These are phyloP conservation scores for Girardinichthys multiradiatus DNA, from an alignment of 2,113 vertebrate genomes.

Conservation along the genomic window DNA sequence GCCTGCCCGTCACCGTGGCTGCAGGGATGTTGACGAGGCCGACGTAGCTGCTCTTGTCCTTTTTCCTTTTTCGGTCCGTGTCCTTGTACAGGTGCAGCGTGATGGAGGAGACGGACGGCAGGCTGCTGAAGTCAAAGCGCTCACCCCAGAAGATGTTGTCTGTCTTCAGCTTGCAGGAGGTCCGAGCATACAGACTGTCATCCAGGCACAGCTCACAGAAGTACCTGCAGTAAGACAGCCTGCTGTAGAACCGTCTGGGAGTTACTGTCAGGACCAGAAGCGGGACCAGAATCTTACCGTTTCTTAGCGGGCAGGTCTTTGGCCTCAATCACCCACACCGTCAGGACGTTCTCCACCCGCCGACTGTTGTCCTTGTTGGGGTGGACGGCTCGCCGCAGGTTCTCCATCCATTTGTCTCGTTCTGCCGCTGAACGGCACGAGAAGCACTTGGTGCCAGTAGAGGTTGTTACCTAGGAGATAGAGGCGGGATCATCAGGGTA, in stretches of 20 bases:
- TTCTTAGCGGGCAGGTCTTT: conserved; percentile 98
- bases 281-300: conserved; percentile 69
- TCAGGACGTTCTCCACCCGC: conserved; percentile 92
- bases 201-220: conserved; percentile 97
- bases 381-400: conserved; percentile 93
- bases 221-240: conserved; percentile 68
- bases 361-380: conserved; percentile 99
- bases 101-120: conserved; percentile 86
- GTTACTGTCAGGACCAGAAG: no score
- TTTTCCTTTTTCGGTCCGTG: conserved; percentile 97
- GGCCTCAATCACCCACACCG: conserved; percentile 96
- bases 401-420: conserved; percentile 99
- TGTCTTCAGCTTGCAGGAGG: conserved; percentile 95
- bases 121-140: conserved; percentile 96
- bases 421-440: conserved; percentile 97
- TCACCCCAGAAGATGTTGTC: conserved; percentile 99
- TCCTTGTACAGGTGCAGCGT: conserved; percentile 97
- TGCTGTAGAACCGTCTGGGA: neutral
- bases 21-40: conserved; percentile 93
- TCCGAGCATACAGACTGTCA: conserved; percentile 94
- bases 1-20: conserved; percentile 86
- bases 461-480: conserved; percentile 90
- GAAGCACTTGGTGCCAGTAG: conserved; percentile 97
- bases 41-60: conserved; percentile 96
- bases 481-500: neutral